phyloP scores from a whole-genome alignment of 2,113 vertebrate genomes.

The Zapus hudsonius region DNA sequence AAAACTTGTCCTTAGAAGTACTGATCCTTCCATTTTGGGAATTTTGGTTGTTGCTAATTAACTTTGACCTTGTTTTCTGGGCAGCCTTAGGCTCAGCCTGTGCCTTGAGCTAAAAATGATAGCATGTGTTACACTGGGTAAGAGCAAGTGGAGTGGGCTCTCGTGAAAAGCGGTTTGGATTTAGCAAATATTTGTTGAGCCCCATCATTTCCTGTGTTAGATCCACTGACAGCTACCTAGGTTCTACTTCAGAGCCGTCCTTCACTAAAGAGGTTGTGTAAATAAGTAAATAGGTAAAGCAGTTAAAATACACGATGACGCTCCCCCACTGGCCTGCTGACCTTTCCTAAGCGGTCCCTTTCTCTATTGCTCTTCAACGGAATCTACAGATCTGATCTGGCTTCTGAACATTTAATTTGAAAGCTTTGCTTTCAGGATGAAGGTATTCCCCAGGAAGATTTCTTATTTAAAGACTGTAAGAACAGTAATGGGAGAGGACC shows the following conservation, averaged over 20 bases:
- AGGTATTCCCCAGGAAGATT: not conserved
- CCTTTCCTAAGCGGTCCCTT: not conserved
- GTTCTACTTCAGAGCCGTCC: not conserved
- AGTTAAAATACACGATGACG: not conserved
- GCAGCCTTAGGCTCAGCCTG: slow-evolving; percentile 34
- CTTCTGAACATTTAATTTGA: slow-evolving; percentile 8
- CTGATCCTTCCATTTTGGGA: slow-evolving; percentile 27
- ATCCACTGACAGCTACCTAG: not conserved
- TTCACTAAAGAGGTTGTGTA: not conserved
- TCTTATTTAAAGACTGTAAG: slow-evolving; percentile 42
- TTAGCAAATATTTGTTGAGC: slow-evolving; percentile 15
- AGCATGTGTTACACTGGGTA: not conserved
- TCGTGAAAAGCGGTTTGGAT: not conserved
- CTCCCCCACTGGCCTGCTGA: not conserved
- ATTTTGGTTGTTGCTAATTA: slow-evolving; percentile 61
- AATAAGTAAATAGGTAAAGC: slow-evolving; percentile 34
- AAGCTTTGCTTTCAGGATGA: slow-evolving; percentile 8
- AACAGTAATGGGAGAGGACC: not conserved
- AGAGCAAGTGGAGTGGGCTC: not conserved
- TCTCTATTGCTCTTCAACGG: slow-evolving; percentile 47
- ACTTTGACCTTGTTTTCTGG: slow-evolving; percentile 58
- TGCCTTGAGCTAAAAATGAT: not conserved
- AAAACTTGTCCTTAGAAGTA: slow-evolving; percentile 49
- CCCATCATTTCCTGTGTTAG: not conserved
- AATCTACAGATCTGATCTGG: slow-evolving; percentile 45